Percentiles rank a stretch among this genome's conserved stretches.
These are phyloP conservation scores for Ichneumon xanthorius DNA, from an alignment of 2,888 invertebrate genomes.

Conservation along the genomic window DNA sequence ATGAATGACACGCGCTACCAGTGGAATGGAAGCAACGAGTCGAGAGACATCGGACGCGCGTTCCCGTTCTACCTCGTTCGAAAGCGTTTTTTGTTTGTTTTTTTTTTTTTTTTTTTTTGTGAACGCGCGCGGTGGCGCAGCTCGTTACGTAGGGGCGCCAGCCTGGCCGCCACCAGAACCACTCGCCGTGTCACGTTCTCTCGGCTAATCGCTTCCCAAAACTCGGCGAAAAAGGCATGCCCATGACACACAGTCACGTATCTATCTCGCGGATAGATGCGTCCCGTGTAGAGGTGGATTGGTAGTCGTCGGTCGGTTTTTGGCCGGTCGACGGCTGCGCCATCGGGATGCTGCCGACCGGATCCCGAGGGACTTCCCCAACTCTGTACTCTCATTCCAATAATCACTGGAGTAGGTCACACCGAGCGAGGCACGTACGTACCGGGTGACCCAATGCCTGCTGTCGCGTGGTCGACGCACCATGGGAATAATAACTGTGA, in stretches of 20 bases:
- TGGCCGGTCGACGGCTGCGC: constrained; percentile 67
- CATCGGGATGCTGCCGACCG: constrained; percentile 58
- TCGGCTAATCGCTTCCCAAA: constrained; percentile 78
- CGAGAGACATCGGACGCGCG: constrained; percentile 71
- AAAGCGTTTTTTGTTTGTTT: constrained; percentile 47
- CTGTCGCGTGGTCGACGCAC: constrained; percentile 7
- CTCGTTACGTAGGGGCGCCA: constrained; percentile 79
- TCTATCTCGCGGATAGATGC: not conserved
- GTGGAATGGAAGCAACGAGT: constrained; percentile 40
- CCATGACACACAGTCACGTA: constrained; percentile 28
- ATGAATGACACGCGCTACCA: constrained; percentile 72
- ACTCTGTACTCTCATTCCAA: constrained; percentile 52
- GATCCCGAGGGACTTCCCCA: constrained; percentile 53
- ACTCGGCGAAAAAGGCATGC: constrained; percentile 51
- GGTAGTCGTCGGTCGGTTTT: constrained; percentile 69
- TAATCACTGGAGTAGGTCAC: constrained; percentile 61
- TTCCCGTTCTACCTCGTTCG: constrained; percentile 47
- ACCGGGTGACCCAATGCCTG: constrained; percentile 57
- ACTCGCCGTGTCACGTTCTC: constrained; percentile 61
- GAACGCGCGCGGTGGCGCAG: constrained; percentile 54
- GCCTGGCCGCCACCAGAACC: constrained; percentile 74
- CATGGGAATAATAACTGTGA: constrained; percentile 33
- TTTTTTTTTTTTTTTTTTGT: constrained; percentile 34
- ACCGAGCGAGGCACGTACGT: constrained; percentile 59
- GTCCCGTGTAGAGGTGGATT: constrained; percentile 21